Evolutionary conservation across 1,140 invertebrate genomes (phyloP), one percentile per base, ranked within the genome.

Genomic region (Drosophila triauraria): DNA sequence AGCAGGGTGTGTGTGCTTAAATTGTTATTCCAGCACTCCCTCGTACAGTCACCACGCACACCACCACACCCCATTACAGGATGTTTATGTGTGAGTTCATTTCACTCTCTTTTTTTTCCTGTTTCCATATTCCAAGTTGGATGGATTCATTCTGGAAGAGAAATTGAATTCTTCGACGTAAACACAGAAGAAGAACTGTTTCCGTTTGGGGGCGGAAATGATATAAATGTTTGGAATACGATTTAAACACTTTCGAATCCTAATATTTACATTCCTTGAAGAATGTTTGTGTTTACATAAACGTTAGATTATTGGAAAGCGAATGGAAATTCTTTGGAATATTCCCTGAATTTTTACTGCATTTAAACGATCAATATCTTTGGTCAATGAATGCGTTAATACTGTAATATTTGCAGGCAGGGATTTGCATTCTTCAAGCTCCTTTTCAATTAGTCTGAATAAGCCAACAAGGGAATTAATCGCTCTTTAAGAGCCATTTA

Each of bases 1-100:
- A 13, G 20, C 17, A 27, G 43, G 32, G 40, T 44, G 57, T 40
- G 20, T 63, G 61, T 23, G 17, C n/a, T 61, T 43, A 60, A 54
- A 64, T 54, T 38, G 54, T 61, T 64, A 61, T 64, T 59, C 27
- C 27, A 63, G 32, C 58, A 63, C 25, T 67, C 44, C 64, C 42
- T 40, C 30, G 67, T 70, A 70, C 67, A 70, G 67, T 70, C 64
- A 67, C 35, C 44, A 17, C 20, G 4, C 27, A 20, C 43, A 46
- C 15, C 48, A 40, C 20, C 38, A 35, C 43, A 25, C 23, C 63
- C 32, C 46, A n/a, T 42, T 32, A n/a, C 67, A 70, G 67, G 47
- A 69, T 69, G 67, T 69, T 67, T 51, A 48, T 27, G 27, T 61
- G 40, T 32, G 20, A 43, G 46, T 64, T 38, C 40, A 30, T 27